Conservation (phyloP, 2,113 vertebrate species). For the Semnornis frantzii region DNA sequence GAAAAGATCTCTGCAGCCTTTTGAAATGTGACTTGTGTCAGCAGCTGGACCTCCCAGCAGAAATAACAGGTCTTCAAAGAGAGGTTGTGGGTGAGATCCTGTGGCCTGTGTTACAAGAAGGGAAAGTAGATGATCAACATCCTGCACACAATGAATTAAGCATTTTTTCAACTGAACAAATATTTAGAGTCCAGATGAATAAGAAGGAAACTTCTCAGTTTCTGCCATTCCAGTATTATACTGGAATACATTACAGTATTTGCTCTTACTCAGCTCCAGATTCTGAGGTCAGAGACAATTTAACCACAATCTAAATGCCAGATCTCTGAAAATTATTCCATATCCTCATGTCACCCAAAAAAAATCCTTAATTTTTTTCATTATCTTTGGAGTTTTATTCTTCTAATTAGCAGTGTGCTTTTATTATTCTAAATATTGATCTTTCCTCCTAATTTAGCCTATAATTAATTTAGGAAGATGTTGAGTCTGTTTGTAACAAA, state of each 20-base stretch:
- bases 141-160: background rate
- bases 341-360: background rate
- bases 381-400: constrained; percentile 29
- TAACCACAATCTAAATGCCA: background rate
- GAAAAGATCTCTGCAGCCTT: background rate
- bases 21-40: background rate
- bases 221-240: background rate
- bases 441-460: constrained; percentile 40
- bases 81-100: background rate
- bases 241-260: too few species aligned
- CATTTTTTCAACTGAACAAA: background rate
- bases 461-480: constrained; percentile 5
- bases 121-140: background rate
- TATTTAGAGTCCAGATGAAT: background rate
- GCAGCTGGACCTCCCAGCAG: background rate
- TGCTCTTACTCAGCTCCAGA: background rate
- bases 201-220: background rate
- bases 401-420: constrained; percentile 26
- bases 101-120: background rate
- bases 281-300: background rate
- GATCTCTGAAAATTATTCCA: background rate
- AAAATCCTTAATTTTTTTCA: background rate
- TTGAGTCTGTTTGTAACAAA: background rate
- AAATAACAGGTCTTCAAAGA: background rate
- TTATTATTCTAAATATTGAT: constrained; percentile 32